phyloP scores from a whole-genome alignment of 2,113 vertebrate genomes.

The Acanthisitta chloris region DNA sequence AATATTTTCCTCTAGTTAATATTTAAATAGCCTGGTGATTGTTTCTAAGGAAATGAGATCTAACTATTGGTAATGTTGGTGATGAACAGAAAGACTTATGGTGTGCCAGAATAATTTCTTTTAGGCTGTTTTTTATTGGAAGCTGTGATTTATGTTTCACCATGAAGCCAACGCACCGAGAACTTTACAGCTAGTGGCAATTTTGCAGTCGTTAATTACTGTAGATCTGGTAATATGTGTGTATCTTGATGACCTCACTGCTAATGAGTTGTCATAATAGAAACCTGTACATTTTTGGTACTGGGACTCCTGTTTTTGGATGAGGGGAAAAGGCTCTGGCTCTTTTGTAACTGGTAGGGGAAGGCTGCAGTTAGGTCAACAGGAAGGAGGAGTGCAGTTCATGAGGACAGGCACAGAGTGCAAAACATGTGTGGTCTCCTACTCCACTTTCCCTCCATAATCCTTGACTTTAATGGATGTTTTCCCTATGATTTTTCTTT shows the following conservation, averaged over 20 bases:
- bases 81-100: not conserved
- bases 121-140: not conserved
- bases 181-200: not conserved
- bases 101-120: not conserved
- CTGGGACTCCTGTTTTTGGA: not conserved
- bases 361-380: rapidly evolving
- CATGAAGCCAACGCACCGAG: not conserved
- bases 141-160: not conserved
- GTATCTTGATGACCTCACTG: not conserved
- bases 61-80: not conserved
- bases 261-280: not conserved
- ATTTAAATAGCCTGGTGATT: not conserved
- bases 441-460: not conserved
- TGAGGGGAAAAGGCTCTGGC: not conserved
- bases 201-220: not conserved
- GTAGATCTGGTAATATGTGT: not conserved
- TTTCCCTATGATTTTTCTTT: not conserved
- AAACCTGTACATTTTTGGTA: slow-evolving; percentile 19
- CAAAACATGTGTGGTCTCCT: not conserved
- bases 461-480: not conserved
- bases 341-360: not conserved
- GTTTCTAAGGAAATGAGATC: not conserved
- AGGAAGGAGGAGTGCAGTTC: not conserved
- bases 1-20: not conserved
- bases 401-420: not conserved